These are phyloP conservation scores for Rhynchomys soricoides DNA, from an alignment of 2,113 vertebrate genomes.

Conservation along the genomic window DNA sequence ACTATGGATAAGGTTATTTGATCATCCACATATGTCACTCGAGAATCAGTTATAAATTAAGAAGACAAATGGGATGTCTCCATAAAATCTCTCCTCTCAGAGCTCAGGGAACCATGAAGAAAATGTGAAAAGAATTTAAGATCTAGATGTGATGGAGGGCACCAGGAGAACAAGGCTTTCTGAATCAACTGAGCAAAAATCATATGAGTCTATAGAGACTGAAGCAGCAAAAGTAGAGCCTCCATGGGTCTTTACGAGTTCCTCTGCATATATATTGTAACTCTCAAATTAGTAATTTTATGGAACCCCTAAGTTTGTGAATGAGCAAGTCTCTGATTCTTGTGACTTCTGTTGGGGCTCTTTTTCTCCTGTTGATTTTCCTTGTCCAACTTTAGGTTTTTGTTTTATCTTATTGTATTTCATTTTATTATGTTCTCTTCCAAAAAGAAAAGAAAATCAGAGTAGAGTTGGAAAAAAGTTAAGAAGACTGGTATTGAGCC, in stretches of 20 bases:
- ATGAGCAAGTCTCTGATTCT: not conserved
- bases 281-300: not conserved
- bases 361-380: not conserved
- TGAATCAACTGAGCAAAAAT: too few species aligned
- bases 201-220: too few species aligned
- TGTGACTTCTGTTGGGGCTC: not conserved
- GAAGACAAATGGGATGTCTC: not conserved
- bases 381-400: not conserved
- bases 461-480: not conserved
- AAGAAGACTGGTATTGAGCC: not conserved
- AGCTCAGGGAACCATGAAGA: not conserved
- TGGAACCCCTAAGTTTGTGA: not conserved
- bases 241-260: not conserved
- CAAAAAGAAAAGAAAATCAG: not conserved
- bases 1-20: not conserved
- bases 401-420: not conserved
- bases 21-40: not conserved
- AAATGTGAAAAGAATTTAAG: not conserved
- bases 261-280: not conserved
- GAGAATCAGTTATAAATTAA: conserved; percentile 18
- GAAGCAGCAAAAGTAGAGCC: too few species aligned
- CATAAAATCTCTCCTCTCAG: not conserved
- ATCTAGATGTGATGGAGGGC: too few species aligned
- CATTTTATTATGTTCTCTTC: not conserved
- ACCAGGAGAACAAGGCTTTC: too few species aligned